These are phyloP conservation scores for Nettapus auritus DNA, from an alignment of 2,113 vertebrate genomes.

Conservation along the genomic window DNA sequence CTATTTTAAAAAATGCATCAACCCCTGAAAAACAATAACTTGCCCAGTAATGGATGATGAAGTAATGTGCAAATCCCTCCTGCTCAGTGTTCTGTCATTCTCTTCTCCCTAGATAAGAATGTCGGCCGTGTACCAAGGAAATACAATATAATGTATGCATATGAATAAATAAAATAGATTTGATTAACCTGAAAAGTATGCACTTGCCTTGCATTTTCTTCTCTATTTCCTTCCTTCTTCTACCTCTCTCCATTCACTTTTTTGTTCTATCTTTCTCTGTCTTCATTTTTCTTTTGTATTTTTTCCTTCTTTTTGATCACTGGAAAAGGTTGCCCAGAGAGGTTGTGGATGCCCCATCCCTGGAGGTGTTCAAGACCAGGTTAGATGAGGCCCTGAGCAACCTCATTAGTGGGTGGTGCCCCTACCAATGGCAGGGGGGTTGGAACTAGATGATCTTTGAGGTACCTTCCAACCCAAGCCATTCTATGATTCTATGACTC, in stretches of 20 bases:
- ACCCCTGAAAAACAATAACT: background rate
- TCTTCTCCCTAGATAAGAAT: background rate
- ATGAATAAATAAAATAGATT: background rate
- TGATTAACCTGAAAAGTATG: background rate
- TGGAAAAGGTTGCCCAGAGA: no score
- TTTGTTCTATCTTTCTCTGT: background rate
- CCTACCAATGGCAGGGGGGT: no score
- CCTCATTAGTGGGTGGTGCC: no score
- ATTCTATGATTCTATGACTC: no score
- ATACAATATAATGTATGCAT: background rate
- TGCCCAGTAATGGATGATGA: background rate
- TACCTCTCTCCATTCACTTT: background rate
- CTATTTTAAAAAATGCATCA: constrained; percentile 48
- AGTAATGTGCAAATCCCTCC: background rate
- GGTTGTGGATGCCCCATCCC: no score
- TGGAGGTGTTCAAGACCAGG: no score
- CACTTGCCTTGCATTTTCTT: background rate
- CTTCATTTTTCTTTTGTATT: background rate
- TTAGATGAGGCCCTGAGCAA: no score
- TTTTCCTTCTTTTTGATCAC: background rate
- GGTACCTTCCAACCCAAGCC: no score
- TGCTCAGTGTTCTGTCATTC: background rate
- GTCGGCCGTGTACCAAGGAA: background rate
- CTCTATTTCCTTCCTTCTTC: background rate
- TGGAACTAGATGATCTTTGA: no score